Base-by-base conservation (phyloP, 2,113 vertebrate genomes). In the Naja naja region DNA sequence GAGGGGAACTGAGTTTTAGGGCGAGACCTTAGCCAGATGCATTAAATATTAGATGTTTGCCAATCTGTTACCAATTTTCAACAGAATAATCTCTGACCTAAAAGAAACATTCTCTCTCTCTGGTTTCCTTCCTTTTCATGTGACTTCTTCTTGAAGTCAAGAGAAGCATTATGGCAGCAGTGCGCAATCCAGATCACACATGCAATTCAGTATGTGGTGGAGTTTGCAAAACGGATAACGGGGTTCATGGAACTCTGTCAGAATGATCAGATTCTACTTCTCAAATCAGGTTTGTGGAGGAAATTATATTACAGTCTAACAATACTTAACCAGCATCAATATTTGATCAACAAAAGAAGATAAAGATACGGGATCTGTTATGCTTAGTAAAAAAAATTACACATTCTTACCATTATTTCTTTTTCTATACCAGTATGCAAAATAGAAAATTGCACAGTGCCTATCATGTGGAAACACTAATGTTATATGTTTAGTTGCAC, bases 161-260 rank as follows among this genome's bases (percentile, higher is more conserved):
- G 98, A 97, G 99, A 99, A 96, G 98, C 98, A 56, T 97, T 99
- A 96, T 99, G 99, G 99, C 99, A 99, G 96, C 99, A 99, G 94
- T 99, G 99, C 96, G 99, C 99, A 94, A 99, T 99, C 96, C 99
- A 99, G 98, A 99, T 99, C 96, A 99, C 99, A 45, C 99, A 99
- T 5, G 99, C 99, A 81, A 99, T 99, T 97, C 99, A 99, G 96
- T 99, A 99, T 0, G 99, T 99, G 95, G 99, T 99, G 88, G 99
- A 99, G 97, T 99, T 99, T 90, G 99, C 99, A 74, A 99, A 99
- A 98, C 98, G 99, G 95, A 99, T 99, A 97, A 99, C 98, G 87
- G 99, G 99, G 94, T 99, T 99, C 98, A 99, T 99, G 99, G 99
- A 99, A 94, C 98, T 99, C 95, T 99, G 99, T 97, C 99, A 99